Percentiles rank a stretch among this genome's conserved stretches.
These are phyloP conservation scores for Drosophila funebris DNA, from an alignment of 1,140 invertebrate genomes.

Conservation along the genomic window DNA sequence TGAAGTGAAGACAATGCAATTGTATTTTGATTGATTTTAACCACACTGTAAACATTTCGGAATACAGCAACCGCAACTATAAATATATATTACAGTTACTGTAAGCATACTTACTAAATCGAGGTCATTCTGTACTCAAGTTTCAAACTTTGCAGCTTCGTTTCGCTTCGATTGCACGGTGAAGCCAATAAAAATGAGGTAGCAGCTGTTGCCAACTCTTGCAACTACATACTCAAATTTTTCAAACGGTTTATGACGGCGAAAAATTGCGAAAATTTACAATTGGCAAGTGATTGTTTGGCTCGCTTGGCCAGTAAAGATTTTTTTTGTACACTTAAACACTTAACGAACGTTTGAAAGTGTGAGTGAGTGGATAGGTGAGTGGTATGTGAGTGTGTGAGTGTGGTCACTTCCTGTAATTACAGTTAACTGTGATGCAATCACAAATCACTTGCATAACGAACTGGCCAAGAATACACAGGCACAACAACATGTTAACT, in stretches of 20 bases:
- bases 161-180: constrained; percentile 46
- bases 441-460: constrained; percentile 65
- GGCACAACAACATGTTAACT: constrained; percentile 43
- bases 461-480: constrained; percentile 75
- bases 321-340: constrained; percentile 9
- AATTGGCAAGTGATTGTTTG: constrained; percentile 26
- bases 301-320: constrained; percentile 1
- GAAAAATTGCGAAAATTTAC: constrained; percentile 42
- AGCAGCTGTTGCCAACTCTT: neutral
- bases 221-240: constrained; percentile 14
- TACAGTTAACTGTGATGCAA: constrained; percentile 67
- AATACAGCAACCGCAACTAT: constrained; percentile 25
- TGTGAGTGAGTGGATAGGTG: neutral
- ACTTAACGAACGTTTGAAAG: constrained; percentile 6
- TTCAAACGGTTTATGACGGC: constrained; percentile 33
- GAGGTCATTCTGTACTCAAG: constrained; percentile 44
- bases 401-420: constrained; percentile 64
- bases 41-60: constrained; percentile 34
- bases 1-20: neutral
- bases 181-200: constrained; percentile 17
- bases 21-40: constrained; percentile 23
- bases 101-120: constrained; percentile 35
- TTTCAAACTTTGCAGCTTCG: neutral
- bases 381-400: constrained; percentile 19
- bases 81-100: constrained; percentile 26